Percentiles rank a stretch among this genome's conserved stretches.
Evolutionary conservation across 2,888 invertebrate species (phyloP).

Genomic region (Ashinkailepas kermadecensis): DNA sequence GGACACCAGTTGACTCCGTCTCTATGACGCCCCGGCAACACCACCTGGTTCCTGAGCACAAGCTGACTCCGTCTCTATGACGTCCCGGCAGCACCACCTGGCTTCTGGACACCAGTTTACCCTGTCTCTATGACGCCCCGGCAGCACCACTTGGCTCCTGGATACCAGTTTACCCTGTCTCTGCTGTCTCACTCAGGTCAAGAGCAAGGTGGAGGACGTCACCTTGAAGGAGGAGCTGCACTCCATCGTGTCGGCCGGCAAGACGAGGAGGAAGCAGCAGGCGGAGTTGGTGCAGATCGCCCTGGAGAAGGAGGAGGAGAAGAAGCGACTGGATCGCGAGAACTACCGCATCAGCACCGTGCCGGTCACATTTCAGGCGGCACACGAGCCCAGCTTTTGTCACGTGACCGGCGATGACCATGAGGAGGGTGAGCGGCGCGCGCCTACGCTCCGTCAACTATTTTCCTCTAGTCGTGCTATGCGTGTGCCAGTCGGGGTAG

Average conservation of each 20-base stretch:
- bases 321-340: constrained; percentile 87
- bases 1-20: too few relatives aligned
- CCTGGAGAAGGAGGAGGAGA: constrained; percentile 89
- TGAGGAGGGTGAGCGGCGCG: constrained; percentile 58
- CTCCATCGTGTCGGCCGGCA: constrained; percentile 94
- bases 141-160: too few relatives aligned
- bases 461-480: too few relatives aligned
- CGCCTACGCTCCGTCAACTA: too few relatives aligned
- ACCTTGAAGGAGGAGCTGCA: constrained; percentile 95
- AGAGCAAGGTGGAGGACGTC: constrained; percentile 98
- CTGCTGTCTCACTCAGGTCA: constrained; percentile 49
- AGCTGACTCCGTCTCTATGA: too few relatives aligned
- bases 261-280: constrained; percentile 97
- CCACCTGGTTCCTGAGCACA: too few relatives aligned
- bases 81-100: too few relatives aligned
- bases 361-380: constrained; percentile 88
- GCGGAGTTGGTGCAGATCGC: constrained; percentile 95
- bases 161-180: too few relatives aligned
- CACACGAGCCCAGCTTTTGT: constrained; percentile 70
- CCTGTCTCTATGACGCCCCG: too few relatives aligned
- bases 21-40: too few relatives aligned
- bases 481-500: too few relatives aligned
- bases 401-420: constrained; percentile 70
- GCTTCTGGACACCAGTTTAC: too few relatives aligned
- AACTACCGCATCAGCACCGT: constrained; percentile 93